A percentile compares a stretch with the other conserved stretches of the same genome.
phyloP scores from a whole-genome alignment of 2,888 invertebrate genomes.

The Lamellibrachia satsuma region DNA sequence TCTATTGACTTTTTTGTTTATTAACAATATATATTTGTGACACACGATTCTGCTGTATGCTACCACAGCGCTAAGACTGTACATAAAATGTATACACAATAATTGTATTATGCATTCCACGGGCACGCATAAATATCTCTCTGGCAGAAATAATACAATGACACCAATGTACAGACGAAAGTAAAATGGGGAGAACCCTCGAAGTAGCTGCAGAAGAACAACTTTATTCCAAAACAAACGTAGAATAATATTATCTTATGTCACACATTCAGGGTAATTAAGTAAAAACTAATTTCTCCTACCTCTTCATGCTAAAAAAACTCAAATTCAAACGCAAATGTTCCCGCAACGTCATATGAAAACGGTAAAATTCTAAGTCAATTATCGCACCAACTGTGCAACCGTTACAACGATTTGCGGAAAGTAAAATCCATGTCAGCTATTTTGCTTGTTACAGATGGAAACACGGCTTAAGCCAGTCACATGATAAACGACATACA shows the following conservation, averaged over 20 bases:
- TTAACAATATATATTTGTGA: constrained; percentile 17
- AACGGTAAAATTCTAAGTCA: neutral
- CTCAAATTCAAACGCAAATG: neutral
- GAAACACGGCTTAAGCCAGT: neutral
- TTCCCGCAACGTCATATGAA: neutral
- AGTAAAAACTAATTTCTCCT: neutral
- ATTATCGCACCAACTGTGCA: neutral
- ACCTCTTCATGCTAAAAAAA: neutral
- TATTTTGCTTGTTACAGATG: neutral
- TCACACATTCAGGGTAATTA: neutral
- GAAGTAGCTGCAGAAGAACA: neutral
- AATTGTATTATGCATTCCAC: neutral
- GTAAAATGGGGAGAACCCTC: neutral
- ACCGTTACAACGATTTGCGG: neutral
- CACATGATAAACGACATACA: neutral
- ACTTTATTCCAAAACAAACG: neutral
- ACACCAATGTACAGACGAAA: neutral
- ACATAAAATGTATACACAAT: neutral
- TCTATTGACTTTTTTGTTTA: neutral
- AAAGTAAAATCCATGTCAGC: neutral
- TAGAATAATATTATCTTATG: neutral
- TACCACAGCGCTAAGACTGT: constrained; percentile 9
- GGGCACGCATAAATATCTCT: neutral
- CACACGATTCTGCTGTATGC: constrained; percentile 17
- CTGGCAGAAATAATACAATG: neutral